Evolutionary conservation across 1,140 invertebrate species (phyloP), one percentile per base, ranked within the genome.

Genomic region (Anastatus disparis): DNA sequence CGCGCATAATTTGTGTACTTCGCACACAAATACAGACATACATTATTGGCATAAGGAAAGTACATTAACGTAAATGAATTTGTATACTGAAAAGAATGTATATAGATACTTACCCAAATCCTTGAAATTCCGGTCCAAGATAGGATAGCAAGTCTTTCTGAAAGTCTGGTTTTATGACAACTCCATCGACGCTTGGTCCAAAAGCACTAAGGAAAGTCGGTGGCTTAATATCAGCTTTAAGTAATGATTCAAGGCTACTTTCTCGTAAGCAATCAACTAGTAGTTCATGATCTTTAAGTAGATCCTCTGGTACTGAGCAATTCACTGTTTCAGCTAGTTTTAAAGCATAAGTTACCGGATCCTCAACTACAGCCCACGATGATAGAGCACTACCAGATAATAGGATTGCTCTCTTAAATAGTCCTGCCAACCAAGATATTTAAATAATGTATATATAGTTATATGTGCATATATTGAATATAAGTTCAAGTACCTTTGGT

Each of bases 371-470:
- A 0, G 96, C 96, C 97, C 95, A 99, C 0, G 93, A 95, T 50
- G 94, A 95, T 12, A 98, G 85, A 0, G 97, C 96, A 17, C 97
- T 97, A 9, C 97, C 97, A 2, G 95, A 96, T 78, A 97, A 88
- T 7, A 98, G 87, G 64, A 98, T 93, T 6, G 94, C 93, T 71
- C 96, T 90, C 74, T 96, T 94, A 82, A 99, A 98, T 4, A 98
- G 85, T 73, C 92, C 93, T 92, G 84, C 2, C 75, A 74, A 74
- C 20, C 31, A 35, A 35, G n/a, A 17, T 31, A 56, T 56, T n/a
- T 6, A 53, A 0, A 35, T 27, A 53, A 3, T 35, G 15, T 22
- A 29, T 55, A 55, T 31, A 6, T 35, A 6, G 3, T 7, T 56
- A 15, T 56, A 27, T 52, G 2, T n/a, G n/a, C n/a, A n/a, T 52